These are phyloP conservation scores for Agonopterix arenella DNA, from an alignment of 2,888 invertebrate species.

Conservation along the genomic window DNA sequence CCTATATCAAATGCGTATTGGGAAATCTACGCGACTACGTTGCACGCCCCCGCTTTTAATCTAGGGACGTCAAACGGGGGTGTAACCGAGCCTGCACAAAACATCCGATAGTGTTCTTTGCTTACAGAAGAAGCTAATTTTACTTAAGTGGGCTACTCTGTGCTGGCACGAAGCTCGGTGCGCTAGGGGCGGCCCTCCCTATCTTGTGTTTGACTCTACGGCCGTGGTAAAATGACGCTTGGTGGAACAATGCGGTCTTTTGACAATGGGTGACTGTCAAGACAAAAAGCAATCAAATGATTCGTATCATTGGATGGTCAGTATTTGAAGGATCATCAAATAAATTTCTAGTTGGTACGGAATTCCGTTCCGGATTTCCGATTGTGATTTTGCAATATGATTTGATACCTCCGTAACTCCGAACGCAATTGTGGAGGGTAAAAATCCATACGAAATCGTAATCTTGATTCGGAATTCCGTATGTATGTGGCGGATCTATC, in stretches of 20 bases:
- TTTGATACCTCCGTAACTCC: too few species aligned
- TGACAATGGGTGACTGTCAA: not conserved
- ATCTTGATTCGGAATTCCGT: too few species aligned
- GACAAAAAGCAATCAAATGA: too few species aligned
- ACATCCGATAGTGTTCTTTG: conserved; percentile 74
- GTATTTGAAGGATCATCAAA: too few species aligned
- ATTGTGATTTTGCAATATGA: too few species aligned
- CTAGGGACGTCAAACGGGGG: conserved; percentile 53
- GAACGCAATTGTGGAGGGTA: too few species aligned
- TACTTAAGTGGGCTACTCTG: conserved; percentile 73
- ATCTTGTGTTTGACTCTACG: conserved; percentile 48
- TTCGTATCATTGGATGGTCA: too few species aligned
- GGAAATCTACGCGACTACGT: conserved; percentile 30
- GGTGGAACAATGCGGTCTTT: not conserved
- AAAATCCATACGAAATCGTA: too few species aligned
- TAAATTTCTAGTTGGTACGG: too few species aligned
- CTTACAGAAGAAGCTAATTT: conserved; percentile 73
- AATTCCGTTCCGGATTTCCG: too few species aligned
- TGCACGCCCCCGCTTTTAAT: conserved; percentile 50
- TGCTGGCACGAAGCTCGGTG: conserved; percentile 31
- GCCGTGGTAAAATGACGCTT: conserved; percentile 48
- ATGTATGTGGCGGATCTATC: too few species aligned
- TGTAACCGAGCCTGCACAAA: conserved; percentile 50
- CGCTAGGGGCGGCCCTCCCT: conserved; percentile 45
- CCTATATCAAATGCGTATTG: conserved; percentile 32